Evolutionary conservation across 2,888 invertebrate genomes (phyloP).

Genomic region (Ptychoptera albimana): DNA sequence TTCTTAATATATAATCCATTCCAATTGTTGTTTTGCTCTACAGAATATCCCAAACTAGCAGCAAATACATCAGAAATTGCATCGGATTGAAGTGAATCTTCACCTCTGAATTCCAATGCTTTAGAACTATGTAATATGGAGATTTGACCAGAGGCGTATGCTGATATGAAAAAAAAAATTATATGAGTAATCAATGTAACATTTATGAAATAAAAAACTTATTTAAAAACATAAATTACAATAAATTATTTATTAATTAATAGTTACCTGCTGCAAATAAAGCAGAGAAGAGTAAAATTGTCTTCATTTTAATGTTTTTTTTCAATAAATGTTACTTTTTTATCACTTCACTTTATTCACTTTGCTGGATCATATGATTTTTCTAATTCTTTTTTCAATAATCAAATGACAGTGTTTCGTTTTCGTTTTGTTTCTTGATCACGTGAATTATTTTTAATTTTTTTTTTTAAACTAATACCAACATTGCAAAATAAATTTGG

Average conservation of each 20-base stretch:
- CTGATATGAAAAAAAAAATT: conserved; percentile 10
- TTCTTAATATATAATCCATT: conserved; percentile 46
- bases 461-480: too few species aligned
- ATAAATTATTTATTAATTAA: background rate
- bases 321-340: background rate
- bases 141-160: conserved; percentile 36
- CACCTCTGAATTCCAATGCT: conserved; percentile 50
- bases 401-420: too few species aligned
- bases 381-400: too few species aligned
- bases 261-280: conserved; percentile 1
- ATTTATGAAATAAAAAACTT: background rate
- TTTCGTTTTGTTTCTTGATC: too few species aligned
- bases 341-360: too few species aligned
- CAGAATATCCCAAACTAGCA: conserved; percentile 54
- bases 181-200: background rate
- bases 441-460: too few species aligned
- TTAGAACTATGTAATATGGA: conserved; percentile 49
- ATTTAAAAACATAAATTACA: too few species aligned
- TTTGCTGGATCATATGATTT: too few species aligned
- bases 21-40: conserved; percentile 56
- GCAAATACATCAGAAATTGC: conserved; percentile 53
- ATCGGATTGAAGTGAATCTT: conserved; percentile 39
- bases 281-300: background rate
- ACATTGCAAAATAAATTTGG: too few species aligned
- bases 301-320: background rate